phyloP scores from a whole-genome alignment of 2,797 vertebrate species.

The Triplophysa bombifrons region DNA sequence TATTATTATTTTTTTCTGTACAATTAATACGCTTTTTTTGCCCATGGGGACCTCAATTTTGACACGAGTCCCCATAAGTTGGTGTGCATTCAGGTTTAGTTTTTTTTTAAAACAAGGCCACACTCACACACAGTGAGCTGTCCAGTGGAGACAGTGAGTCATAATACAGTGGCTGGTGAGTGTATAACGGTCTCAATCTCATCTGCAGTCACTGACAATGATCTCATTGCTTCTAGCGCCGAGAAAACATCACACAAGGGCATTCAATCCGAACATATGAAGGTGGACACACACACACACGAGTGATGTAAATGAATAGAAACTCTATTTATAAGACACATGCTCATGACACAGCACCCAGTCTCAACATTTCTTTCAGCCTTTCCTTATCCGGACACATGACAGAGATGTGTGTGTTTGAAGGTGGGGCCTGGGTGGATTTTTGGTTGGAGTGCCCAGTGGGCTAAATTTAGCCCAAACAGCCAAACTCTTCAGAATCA shows the following conservation, averaged over 20 bases:
- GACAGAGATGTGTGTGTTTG: neutral
- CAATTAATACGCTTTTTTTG: too few relatives aligned
- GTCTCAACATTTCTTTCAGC: slow-evolving; percentile 6
- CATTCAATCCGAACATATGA: neutral
- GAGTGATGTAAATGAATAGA: neutral
- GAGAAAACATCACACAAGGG: slow-evolving; percentile 23
- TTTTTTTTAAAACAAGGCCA: too few relatives aligned
- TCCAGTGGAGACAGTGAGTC: slow-evolving; percentile 63
- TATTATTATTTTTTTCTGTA: too few relatives aligned
- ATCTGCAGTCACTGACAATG: slow-evolving; percentile 22
- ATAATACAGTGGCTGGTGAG: slow-evolving; percentile 51
- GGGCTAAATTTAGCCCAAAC: slow-evolving; percentile 73
- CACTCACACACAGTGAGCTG: slow-evolving; percentile 59
- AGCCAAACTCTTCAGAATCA: slow-evolving; percentile 55
- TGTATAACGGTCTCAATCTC: slow-evolving; percentile 49
- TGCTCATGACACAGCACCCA: slow-evolving; percentile 10
- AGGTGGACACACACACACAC: neutral
- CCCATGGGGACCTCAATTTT: too few relatives aligned
- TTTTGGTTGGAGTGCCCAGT: slow-evolving; percentile 3
- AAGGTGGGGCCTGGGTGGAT: neutral
- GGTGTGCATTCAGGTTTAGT: too few relatives aligned
- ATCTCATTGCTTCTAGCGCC: slow-evolving; percentile 40
- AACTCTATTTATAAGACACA: neutral
- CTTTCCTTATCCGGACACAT: slow-evolving; percentile 25
- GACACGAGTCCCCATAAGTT: too few relatives aligned